Percentiles rank a stretch among this genome's conserved stretches.
Conservation (phyloP, 2,797 vertebrate species). For the Echeneis naucrates region DNA sequence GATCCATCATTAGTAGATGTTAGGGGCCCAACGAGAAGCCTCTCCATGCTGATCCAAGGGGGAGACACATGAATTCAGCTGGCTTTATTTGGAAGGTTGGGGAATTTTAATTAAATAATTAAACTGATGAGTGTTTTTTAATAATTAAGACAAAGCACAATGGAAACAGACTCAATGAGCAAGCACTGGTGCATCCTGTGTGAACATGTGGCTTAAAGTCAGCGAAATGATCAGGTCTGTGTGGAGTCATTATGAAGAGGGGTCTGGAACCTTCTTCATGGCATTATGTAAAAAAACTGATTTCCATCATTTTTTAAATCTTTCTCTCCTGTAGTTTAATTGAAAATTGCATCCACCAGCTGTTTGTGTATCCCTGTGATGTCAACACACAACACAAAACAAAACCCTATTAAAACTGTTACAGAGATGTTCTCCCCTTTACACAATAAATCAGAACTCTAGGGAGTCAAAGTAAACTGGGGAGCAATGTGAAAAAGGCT, state of each 20-base stretch:
- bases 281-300: neutral
- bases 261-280: neutral
- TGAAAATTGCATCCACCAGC: neutral
- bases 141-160: neutral
- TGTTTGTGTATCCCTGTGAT: neutral
- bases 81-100: neutral
- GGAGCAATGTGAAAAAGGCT: neutral
- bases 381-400: too few species aligned
- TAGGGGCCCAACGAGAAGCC: neutral
- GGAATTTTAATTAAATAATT: neutral
- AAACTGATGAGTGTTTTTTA: neutral
- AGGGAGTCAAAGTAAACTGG: neutral
- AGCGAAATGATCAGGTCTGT: neutral
- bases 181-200: too few species aligned
- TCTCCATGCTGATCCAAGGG: neutral
- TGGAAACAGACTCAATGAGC: neutral
- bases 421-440: neutral
- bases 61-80: neutral
- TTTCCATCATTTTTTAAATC: too few species aligned
- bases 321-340: neutral
- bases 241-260: neutral
- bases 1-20: neutral
- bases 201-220: neutral
- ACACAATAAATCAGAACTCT: neutral
- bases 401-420: neutral